Evolutionary conservation across 1,140 invertebrate species (phyloP).

Genomic region (Eumeta japonica): DNA sequence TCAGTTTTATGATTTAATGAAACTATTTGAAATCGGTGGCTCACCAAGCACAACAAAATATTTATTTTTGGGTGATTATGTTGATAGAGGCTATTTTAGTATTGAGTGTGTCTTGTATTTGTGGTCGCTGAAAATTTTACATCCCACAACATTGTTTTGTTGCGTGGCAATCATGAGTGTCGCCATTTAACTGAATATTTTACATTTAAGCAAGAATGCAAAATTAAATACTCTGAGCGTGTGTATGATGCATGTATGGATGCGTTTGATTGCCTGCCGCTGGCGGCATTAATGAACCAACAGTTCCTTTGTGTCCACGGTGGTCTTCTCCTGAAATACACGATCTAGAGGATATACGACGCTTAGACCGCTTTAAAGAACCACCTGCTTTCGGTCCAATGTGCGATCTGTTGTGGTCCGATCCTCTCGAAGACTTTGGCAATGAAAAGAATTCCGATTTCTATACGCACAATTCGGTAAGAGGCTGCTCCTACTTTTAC

Average conservation of each 20-base stretch:
- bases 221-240: constrained; percentile 98
- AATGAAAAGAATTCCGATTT: constrained; percentile 97
- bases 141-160: constrained; percentile 92
- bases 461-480: constrained; percentile 96
- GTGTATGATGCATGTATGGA: constrained; percentile 99
- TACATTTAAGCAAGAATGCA: constrained; percentile 99
- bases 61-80: constrained; percentile 97
- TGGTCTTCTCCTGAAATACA: constrained; percentile 97
- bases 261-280: constrained; percentile 94
- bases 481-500: constrained; percentile 99
- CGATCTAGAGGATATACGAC: constrained; percentile 95
- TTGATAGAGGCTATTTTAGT: constrained; percentile 98
- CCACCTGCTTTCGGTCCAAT: constrained; percentile 97
- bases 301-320: constrained; percentile 98
- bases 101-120: constrained; percentile 98
- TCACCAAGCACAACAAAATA: constrained; percentile 94
- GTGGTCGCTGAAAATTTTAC: constrained; percentile 96
- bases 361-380: constrained; percentile 98
- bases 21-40: constrained; percentile 96
- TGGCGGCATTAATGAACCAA: constrained; percentile 97
- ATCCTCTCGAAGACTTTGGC: constrained; percentile 95
- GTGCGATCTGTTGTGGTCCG: constrained; percentile 97
- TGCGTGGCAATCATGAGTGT: constrained; percentile 98
- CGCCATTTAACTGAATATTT: constrained; percentile 99
- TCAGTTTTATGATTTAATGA: constrained; percentile 99